These are phyloP conservation scores for Ceramica pisi DNA, from an alignment of 2,888 invertebrate species.

Conservation along the genomic window DNA sequence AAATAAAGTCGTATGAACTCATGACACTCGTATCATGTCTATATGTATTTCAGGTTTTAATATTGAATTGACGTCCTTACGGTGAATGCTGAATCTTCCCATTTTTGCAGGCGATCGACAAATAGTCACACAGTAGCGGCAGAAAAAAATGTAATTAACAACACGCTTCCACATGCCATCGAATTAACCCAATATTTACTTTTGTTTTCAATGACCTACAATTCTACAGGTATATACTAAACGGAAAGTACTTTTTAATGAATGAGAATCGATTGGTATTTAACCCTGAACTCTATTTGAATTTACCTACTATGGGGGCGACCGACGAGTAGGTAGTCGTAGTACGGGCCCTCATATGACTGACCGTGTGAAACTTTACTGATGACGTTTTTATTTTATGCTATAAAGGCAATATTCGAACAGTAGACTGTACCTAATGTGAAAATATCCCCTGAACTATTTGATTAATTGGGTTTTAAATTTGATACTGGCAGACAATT, in stretches of 20 bases:
- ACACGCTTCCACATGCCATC: conserved; percentile 1
- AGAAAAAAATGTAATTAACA: conserved; percentile 30
- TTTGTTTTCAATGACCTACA: conserved; percentile 34
- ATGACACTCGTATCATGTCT: neutral
- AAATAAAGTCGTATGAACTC: no score
- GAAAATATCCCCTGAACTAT: conserved; percentile 7
- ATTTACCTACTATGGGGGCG: conserved; percentile 67
- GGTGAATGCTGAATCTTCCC: neutral
- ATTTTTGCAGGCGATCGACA: neutral
- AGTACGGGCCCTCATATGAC: conserved; percentile 68
- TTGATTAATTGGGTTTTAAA: conserved; percentile 14
- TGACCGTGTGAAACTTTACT: conserved; percentile 67
- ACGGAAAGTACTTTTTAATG: conserved; percentile 67
- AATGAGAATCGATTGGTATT: conserved; percentile 84
- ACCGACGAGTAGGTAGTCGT: conserved; percentile 76
- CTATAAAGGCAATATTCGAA: conserved; percentile 23
- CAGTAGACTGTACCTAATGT: conserved; percentile 4
- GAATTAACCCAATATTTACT: conserved; percentile 14
- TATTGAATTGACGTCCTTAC: neutral
- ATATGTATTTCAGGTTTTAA: neutral
- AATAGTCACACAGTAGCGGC: neutral
- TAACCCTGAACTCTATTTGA: conserved; percentile 85
- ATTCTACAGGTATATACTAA: conserved; percentile 36
- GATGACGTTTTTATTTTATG: conserved; percentile 36
- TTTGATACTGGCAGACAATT: neutral